Percentiles rank a stretch among this genome's conserved stretches.
These are phyloP conservation scores for Neodiprion fabricii DNA, from an alignment of 1,140 invertebrate genomes.

Conservation along the genomic window DNA sequence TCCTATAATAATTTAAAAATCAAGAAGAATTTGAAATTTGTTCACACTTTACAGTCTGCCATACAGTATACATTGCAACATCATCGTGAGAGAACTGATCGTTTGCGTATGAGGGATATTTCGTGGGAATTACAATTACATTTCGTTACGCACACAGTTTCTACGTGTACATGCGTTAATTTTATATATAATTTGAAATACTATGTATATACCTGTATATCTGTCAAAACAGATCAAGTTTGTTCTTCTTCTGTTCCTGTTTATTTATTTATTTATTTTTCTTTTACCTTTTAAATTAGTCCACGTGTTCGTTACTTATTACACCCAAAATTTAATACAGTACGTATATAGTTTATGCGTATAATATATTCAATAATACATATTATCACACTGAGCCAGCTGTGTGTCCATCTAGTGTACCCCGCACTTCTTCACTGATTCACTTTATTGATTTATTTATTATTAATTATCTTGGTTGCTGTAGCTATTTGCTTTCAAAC, in stretches of 20 bases:
- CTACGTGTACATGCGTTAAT: neutral
- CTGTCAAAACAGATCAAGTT: neutral
- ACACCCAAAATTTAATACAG: neutral
- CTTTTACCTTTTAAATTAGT: neutral
- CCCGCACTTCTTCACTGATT: slow-evolving; percentile 36
- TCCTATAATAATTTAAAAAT: neutral
- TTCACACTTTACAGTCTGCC: neutral
- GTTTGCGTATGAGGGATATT: neutral
- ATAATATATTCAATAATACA: slow-evolving; percentile 48
- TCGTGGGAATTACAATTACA: neutral
- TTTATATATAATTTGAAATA: slow-evolving; percentile 2
- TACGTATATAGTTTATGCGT: slow-evolving; percentile 36
- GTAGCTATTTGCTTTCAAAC: neutral
- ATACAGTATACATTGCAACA: neutral
- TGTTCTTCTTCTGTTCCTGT: neutral
- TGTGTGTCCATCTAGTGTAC: slow-evolving; percentile 46
- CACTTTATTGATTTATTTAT: slow-evolving; percentile 1
- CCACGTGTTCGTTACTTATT: neutral
- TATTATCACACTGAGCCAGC: slow-evolving; percentile 49
- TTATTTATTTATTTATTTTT: neutral
- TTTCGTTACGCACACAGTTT: neutral
- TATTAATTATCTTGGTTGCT: neutral
- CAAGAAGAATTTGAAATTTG: neutral
- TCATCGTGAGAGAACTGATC: neutral
- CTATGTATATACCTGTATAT: neutral